Conservation (phyloP, 2,888 invertebrate species). For the Agonum fuliginosum region DNA sequence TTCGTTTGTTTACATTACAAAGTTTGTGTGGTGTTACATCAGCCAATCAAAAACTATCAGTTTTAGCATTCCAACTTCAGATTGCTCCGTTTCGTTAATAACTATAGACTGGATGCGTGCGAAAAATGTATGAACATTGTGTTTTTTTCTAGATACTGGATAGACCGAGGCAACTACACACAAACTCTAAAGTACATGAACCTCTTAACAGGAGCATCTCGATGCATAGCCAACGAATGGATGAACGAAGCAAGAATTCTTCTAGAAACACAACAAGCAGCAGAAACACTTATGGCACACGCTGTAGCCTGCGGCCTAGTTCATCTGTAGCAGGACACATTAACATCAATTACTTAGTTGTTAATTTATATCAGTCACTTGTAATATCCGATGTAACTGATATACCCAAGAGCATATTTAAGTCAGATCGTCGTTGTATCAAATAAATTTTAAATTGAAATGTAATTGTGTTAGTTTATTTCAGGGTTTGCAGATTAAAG, state of each 20-base stretch:
- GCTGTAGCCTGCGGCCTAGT: slow-evolving; percentile 85
- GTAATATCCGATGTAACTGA: too few relatives aligned
- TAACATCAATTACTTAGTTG: too few relatives aligned
- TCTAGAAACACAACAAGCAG: slow-evolving; percentile 93
- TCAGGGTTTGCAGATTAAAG: too few relatives aligned
- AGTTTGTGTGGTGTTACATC: neutral
- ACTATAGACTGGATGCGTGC: slow-evolving; percentile 20
- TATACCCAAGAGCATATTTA: neutral
- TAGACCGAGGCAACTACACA: slow-evolving; percentile 91
- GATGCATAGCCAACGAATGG: slow-evolving; percentile 90
- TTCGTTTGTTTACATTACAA: neutral
- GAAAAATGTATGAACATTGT: too few relatives aligned
- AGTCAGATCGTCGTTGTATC: neutral
- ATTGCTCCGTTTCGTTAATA: too few relatives aligned
- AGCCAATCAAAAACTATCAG: neutral
- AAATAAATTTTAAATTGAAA: too few relatives aligned
- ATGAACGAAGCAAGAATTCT: slow-evolving; percentile 87
- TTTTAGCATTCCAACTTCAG: too few relatives aligned
- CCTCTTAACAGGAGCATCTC: slow-evolving; percentile 91
- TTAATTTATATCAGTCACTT: neutral
- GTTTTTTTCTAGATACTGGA: slow-evolving; percentile 80
- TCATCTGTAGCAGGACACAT: slow-evolving; percentile 70
- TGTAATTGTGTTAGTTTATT: too few relatives aligned
- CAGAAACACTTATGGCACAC: slow-evolving; percentile 91
- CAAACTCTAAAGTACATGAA: slow-evolving; percentile 91